Evolutionary conservation across 2,797 vertebrate species (phyloP), one percentile per base, ranked within the genome.

Genomic region (Chelidonichthys spinosus): DNA sequence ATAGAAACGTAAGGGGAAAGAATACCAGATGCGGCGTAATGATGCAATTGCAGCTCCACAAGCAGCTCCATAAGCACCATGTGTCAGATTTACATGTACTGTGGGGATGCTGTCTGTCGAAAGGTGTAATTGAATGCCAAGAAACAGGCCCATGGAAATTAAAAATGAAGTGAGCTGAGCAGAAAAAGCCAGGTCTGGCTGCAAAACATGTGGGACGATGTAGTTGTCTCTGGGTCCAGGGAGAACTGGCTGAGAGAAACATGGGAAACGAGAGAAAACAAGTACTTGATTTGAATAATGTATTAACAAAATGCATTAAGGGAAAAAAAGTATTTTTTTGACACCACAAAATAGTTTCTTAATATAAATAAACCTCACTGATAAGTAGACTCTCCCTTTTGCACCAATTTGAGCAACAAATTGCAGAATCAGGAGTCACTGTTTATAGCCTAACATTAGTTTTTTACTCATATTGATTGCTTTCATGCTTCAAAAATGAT

Each of bases 1-100:
- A 9, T 1, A 68, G 32, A 79, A 44, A 43, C 43, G 64, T 64
- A 1, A 70, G 11, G 13, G 2, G 62, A 53, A 63, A 37, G n/a
- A 56, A 37, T 65, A 42, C 25, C 37, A 49, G 49, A 59, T 69
- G 3, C 9, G 40, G 50, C 4, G 37, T 49, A 67, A 72, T 77
- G 58, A 81, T 65, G 75, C 72, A 76, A 62, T n/a, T 58, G 42
- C 39, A 8, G 54, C 36, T 15, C 36, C 0, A 8, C 50, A 43
- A 46, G 63, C 63, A 33, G 54, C 60, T 74, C 33, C 18, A 58
- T 56, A 64, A 74, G 44, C 56, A 72, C n/a, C 43, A 37, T 47
- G 54, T 66, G 53, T 80, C 76, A 69, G 55, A 64, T 69, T 78
- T 69, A 44, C 56, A 39, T 78, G 59, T 46, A 62, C 32, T 35